These are phyloP conservation scores for Porphyrio hochstetteri DNA, from an alignment of 2,113 vertebrate species.

Conservation along the genomic window DNA sequence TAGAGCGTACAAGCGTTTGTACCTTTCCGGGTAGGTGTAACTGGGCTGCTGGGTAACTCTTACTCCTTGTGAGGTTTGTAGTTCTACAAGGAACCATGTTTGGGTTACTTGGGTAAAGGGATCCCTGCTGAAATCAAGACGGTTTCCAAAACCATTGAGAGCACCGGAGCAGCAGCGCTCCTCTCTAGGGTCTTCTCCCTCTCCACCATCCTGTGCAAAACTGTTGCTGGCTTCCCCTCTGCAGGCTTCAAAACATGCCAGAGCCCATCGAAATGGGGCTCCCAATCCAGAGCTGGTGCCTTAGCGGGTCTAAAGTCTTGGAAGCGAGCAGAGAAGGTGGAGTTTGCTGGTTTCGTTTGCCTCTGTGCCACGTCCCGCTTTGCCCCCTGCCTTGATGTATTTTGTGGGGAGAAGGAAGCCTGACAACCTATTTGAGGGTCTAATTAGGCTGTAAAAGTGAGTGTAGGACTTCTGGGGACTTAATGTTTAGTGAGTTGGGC, in stretches of 20 bases:
- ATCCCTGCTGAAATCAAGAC: neutral
- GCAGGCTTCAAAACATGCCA: neutral
- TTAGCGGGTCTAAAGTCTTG: neutral
- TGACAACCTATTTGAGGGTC: neutral
- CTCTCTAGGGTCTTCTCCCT: neutral
- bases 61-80: neutral
- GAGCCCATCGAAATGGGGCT: neutral
- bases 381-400: neutral
- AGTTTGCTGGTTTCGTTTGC: neutral
- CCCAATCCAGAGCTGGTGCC: neutral
- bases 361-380: neutral
- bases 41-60: neutral
- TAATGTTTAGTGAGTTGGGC: neutral
- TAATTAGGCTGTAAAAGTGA: neutral
- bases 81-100: neutral
- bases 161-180: neutral
- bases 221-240: neutral
- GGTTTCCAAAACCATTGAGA: neutral
- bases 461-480: neutral
- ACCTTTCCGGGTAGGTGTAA: neutral
- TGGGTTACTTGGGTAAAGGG: too few relatives aligned
- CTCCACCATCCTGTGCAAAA: neutral
- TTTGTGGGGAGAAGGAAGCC: neutral
- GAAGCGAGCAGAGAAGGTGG: neutral
- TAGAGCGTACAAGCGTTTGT: slow-evolving; percentile 20